Percentiles rank a stretch among this genome's conserved stretches.
Conservation (phyloP, 1,140 invertebrate genomes). For the Atta texana region DNA sequence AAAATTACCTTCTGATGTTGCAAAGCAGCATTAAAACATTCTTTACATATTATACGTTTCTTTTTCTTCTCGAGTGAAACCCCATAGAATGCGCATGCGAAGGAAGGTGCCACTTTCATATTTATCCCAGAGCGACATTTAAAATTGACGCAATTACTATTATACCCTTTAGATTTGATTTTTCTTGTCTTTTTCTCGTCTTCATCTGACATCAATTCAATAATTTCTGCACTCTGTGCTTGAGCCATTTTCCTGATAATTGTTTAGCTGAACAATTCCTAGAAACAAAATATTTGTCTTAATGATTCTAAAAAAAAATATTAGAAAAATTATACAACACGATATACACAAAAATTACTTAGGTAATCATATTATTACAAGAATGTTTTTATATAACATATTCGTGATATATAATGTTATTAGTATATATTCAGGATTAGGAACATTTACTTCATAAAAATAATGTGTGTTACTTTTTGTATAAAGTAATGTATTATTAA, state of each 20-base stretch:
- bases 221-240: conserved; percentile 74
- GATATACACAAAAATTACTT: background rate
- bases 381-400: too few species aligned
- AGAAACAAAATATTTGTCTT: background rate
- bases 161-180: conserved; percentile 76
- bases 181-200: conserved; percentile 65
- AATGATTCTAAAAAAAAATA: background rate
- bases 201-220: conserved; percentile 84
- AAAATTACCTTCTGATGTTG: conserved; percentile 82
- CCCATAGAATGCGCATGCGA: conserved; percentile 86
- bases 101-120: conserved; percentile 85
- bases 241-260: background rate
- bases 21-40: conserved; percentile 85
- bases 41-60: conserved; percentile 85
- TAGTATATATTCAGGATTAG: too few species aligned
- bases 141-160: conserved; percentile 87
- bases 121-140: conserved; percentile 85
- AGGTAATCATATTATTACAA: background rate
- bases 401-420: too few species aligned
- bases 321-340: background rate
- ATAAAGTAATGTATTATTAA: too few species aligned
- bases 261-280: background rate
- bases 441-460: too few species aligned
- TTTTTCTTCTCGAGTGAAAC: conserved; percentile 84
- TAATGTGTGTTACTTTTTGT: too few species aligned